These are phyloP conservation scores for Teleogryllus oceanicus DNA, from an alignment of 2,888 invertebrate genomes.

Conservation along the genomic window DNA sequence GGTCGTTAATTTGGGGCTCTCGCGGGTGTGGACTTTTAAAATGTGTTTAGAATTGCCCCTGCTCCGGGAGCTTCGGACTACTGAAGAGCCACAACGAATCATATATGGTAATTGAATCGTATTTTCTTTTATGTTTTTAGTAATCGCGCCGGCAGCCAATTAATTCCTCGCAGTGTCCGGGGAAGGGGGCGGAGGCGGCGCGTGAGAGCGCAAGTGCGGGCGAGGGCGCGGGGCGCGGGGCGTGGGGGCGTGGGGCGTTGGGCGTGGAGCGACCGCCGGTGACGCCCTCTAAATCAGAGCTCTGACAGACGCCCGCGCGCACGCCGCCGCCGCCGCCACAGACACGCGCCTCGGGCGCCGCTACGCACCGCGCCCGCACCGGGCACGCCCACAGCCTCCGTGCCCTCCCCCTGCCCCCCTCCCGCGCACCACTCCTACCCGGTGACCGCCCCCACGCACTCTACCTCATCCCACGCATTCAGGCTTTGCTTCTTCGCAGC, in stretches of 20 bases:
- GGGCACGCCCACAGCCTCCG: too few relatives aligned
- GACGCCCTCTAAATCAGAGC: constrained; percentile 8
- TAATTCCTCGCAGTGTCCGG: neutral
- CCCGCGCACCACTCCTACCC: too few relatives aligned
- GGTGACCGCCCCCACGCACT: too few relatives aligned
- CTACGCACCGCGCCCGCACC: neutral
- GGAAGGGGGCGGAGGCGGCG: neutral
- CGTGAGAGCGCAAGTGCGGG: neutral
- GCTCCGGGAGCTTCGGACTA: neutral
- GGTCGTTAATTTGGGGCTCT: neutral
- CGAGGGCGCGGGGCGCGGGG: neutral
- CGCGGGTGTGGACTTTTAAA: constrained; percentile 10
- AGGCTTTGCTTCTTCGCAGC: too few relatives aligned
- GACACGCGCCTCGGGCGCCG: neutral
- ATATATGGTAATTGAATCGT: constrained; percentile 18
- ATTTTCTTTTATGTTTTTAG: constrained; percentile 18
- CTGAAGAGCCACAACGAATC: constrained; percentile 1
- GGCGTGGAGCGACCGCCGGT: neutral
- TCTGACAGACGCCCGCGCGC: neutral
- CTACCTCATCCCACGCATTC: neutral
- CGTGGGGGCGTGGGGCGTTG: too few relatives aligned
- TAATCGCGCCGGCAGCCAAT: constrained; percentile 9
- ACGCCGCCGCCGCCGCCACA: neutral
- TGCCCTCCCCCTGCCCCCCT: too few relatives aligned
- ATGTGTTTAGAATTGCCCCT: constrained; percentile 6